Evolutionary conservation across 2,113 vertebrate genomes (phyloP).

Genomic region (Melanocharis versteri): DNA sequence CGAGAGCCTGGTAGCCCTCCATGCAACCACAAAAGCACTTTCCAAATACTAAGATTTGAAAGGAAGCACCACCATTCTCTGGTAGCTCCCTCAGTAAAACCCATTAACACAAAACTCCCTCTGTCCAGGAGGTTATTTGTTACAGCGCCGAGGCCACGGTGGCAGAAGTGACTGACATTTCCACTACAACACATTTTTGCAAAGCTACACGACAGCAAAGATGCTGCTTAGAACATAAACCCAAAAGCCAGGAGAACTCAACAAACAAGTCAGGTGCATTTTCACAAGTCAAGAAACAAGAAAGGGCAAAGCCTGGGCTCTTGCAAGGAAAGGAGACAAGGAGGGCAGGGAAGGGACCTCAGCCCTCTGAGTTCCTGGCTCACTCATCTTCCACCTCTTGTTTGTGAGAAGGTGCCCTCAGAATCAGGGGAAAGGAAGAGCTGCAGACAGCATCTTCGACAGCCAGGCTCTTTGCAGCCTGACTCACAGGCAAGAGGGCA

Average conservation of each 20-base stretch:
- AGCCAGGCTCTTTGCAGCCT: not conserved
- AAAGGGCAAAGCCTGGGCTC: not conserved
- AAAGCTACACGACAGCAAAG: not conserved
- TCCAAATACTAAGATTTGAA: not conserved
- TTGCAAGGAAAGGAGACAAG: not conserved
- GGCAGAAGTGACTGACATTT: not conserved
- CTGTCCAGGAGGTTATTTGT: not conserved
- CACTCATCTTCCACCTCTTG: not conserved
- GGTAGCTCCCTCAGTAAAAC: not conserved
- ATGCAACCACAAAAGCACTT: not conserved
- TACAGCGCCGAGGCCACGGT: not conserved
- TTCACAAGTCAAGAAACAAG: not conserved
- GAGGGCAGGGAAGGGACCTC: not conserved
- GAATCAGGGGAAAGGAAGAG: not conserved
- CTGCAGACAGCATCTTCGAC: accelerated
- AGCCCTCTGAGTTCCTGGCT: not conserved
- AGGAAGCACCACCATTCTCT: not conserved
- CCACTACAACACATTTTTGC: not conserved
- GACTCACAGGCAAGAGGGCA: not conserved
- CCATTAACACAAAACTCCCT: not conserved
- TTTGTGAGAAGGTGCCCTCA: not conserved
- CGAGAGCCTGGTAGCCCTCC: not conserved
- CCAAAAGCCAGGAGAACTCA: not conserved
- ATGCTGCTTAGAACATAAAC: not conserved
- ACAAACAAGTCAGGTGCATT: not conserved